These are phyloP conservation scores for Belonocnema kinseyi DNA, from an alignment of 1,140 invertebrate species.

Conservation along the genomic window DNA sequence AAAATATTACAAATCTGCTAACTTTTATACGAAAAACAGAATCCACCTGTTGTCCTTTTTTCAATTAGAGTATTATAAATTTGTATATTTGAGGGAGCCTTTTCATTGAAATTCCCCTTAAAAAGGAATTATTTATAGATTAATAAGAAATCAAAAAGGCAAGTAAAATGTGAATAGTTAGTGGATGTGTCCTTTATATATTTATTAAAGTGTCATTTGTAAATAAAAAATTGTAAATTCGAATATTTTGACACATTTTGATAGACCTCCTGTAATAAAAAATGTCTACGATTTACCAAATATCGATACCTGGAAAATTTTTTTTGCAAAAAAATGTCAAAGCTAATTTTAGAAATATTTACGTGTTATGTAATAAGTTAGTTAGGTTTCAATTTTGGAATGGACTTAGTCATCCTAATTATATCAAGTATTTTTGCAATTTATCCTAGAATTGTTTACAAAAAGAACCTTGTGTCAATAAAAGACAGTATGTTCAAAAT, in stretches of 20 bases:
- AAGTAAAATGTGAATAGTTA: neutral
- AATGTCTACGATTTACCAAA: neutral
- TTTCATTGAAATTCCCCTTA: neutral
- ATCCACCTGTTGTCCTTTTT: slow-evolving; percentile 4
- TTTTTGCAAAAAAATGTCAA: neutral
- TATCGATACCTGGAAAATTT: slow-evolving; percentile 1
- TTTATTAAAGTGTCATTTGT: slow-evolving; percentile 41
- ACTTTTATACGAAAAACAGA: slow-evolving; percentile 7
- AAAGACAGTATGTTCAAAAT: slow-evolving; percentile 31
- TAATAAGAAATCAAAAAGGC: neutral
- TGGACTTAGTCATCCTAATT: neutral
- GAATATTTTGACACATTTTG: neutral
- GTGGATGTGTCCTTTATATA: neutral
- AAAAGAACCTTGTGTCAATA: slow-evolving; percentile 53
- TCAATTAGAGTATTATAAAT: neutral
- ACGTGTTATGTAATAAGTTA: neutral
- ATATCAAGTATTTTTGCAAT: neutral
- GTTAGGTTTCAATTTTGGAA: neutral
- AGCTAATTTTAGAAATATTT: neutral
- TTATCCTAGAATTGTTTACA: slow-evolving; percentile 3
- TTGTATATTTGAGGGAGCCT: slow-evolving; percentile 4
- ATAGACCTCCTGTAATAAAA: too few species aligned
- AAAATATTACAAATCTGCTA: too few species aligned
- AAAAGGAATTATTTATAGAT: neutral
- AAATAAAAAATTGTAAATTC: slow-evolving; percentile 43